Evolutionary conservation across 2,888 invertebrate genomes (phyloP).

Genomic region (Euclidia mi): DNA sequence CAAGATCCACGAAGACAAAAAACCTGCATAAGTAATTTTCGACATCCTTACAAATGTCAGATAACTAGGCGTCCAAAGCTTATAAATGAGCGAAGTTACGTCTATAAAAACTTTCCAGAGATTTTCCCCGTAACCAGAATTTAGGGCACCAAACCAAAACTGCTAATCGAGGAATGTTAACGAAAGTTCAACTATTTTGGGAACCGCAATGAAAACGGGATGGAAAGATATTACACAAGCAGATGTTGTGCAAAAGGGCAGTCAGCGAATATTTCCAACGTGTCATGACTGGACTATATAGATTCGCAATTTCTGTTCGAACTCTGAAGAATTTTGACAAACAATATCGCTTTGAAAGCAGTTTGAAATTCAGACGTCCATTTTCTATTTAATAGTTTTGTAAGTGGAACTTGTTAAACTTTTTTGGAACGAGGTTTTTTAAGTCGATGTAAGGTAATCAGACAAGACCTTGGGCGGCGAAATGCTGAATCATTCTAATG

Average conservation of each 20-base stretch:
- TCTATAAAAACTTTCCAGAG: slow-evolving; percentile 33
- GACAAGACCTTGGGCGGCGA: too few species aligned
- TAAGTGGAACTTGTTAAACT: neutral
- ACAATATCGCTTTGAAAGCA: slow-evolving; percentile 19
- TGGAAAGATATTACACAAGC: slow-evolving; percentile 38
- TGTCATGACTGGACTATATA: slow-evolving; percentile 37
- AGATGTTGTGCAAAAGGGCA: slow-evolving; percentile 23
- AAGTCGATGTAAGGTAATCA: too few species aligned
- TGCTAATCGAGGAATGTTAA: slow-evolving; percentile 47
- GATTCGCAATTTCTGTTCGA: slow-evolving; percentile 33
- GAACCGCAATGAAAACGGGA: slow-evolving; percentile 23
- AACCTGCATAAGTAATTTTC: neutral
- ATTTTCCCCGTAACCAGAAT: slow-evolving; percentile 48
- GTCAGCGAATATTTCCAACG: slow-evolving; percentile 25
- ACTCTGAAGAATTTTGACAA: slow-evolving; percentile 25
- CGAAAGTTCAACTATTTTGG: slow-evolving; percentile 46
- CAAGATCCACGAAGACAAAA: neutral
- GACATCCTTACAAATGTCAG: slow-evolving; percentile 30
- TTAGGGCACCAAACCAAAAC: slow-evolving; percentile 42
- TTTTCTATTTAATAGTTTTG: neutral
- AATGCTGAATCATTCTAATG: neutral
- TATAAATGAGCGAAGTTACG: slow-evolving; percentile 41
- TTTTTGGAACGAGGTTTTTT: neutral
- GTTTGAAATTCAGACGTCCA: neutral
- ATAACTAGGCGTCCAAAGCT: slow-evolving; percentile 33